Conservation (phyloP, 2,888 invertebrate species). For the Trypoxylon attenuatum region DNA sequence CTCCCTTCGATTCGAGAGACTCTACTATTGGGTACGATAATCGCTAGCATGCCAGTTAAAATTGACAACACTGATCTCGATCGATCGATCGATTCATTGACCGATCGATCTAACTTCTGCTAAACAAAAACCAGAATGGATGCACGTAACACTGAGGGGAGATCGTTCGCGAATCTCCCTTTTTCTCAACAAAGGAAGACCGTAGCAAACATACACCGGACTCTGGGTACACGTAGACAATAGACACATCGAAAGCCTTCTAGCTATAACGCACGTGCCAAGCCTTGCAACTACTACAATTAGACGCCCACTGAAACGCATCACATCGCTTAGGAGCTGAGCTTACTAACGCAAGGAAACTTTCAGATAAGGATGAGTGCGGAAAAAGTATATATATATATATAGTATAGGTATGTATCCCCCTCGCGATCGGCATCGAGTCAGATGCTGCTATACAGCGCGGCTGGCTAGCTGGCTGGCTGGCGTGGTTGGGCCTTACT, state of each 20-base stretch:
- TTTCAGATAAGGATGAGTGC: conserved; percentile 59
- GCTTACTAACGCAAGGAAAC: conserved; percentile 17
- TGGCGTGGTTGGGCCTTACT: no score
- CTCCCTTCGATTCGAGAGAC: no score
- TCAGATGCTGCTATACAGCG: background rate
- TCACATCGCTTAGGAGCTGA: conserved; percentile 4
- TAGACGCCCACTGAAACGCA: conserved; percentile 10
- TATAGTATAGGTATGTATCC: background rate
- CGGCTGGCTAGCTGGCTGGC: no score
- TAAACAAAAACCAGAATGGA: no score
- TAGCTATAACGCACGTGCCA: conserved; percentile 42
- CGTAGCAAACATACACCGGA: background rate
- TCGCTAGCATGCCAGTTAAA: no score
- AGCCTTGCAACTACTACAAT: conserved; percentile 32
- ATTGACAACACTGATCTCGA: no score
- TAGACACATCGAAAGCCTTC: conserved; percentile 25
- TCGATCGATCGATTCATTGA: no score
- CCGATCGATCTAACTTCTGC: no score
- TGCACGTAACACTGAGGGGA: no score
- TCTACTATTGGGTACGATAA: no score
- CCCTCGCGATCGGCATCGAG: conserved; percentile 15
- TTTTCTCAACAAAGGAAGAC: background rate
- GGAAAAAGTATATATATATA: background rate
- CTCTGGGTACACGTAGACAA: background rate
- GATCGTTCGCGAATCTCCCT: no score